A percentile compares a stretch with the other conserved stretches of the same genome.
These are phyloP conservation scores for Sebastolobus altivelis DNA, from an alignment of 2,797 vertebrate genomes.

Conservation along the genomic window DNA sequence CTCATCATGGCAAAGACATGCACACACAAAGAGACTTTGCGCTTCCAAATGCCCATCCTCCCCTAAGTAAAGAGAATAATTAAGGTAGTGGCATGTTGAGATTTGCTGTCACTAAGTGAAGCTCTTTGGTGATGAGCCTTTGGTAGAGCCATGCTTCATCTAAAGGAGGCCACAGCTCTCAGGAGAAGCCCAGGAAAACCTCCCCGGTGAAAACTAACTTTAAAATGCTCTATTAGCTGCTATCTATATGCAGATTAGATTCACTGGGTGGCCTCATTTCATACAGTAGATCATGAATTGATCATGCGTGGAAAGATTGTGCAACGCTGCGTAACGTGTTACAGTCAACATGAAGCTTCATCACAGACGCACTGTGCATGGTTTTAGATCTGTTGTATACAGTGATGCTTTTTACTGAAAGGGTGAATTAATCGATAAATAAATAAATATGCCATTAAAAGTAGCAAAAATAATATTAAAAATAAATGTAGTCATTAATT, in stretches of 20 bases:
- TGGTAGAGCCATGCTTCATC: background rate
- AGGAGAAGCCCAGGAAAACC: conserved; percentile 15
- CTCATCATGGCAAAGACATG: background rate
- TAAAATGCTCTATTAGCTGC: conserved; percentile 13
- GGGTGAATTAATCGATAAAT: too few relatives aligned
- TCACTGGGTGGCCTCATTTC: conserved; percentile 34
- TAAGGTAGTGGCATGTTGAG: conserved; percentile 17
- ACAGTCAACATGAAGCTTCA: background rate
- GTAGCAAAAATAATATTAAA: too few relatives aligned
- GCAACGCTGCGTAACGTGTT: background rate
- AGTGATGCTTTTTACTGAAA: background rate
- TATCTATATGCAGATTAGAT: conserved; percentile 33
- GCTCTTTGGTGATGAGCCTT: conserved; percentile 3
- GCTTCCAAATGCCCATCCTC: background rate
- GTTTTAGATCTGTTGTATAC: background rate
- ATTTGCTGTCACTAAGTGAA: conserved; percentile 22
- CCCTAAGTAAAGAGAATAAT: conserved; percentile 35
- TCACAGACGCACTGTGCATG: background rate
- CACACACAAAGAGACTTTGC: background rate
- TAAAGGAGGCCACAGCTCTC: conserved; percentile 40
- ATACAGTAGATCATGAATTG: conserved; percentile 14
- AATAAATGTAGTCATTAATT: too few relatives aligned
- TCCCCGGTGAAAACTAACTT: background rate
- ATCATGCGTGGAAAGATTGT: conserved; percentile 4
- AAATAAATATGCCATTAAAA: too few relatives aligned